Base-by-base conservation (phyloP, 2,797 vertebrate species). In the Myoxocephalus aenaeus region DNA sequence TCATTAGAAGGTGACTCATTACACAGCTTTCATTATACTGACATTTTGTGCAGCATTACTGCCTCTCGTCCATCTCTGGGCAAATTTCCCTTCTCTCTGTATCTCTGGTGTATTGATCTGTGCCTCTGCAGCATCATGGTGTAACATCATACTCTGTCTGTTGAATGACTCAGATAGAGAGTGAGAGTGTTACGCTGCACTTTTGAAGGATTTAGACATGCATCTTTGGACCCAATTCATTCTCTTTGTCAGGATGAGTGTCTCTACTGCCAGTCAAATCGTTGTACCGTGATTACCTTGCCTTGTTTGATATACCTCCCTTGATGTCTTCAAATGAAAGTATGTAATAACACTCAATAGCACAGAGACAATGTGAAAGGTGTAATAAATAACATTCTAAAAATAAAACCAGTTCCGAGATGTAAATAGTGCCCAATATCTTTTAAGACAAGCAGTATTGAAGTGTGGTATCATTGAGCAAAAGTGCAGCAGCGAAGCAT, bases 41-140 rank as follows among this genome's bases (percentile, higher is more conserved):
- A 73, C 76, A 75, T 80, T 81, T 50, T 73, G 79, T 25, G 0
- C 75, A 27, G 48, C 70, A 44, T 64, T 69, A 72, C 68, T n/a
- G 53, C 64, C 57, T 78, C 32, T 70, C 29, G 29, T 81, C 72
- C 42, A 64, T 79, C 56, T 73, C 56, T n/a, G 59, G 18, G 57
- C 61, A 46, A 29, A 75, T 75, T 73, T 64, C 66, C 66, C 59
- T 58, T 79, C 44, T 57, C 62, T 65, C 59, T 73, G 66, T 25
- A 46, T 32, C 70, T 74, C 57, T 65, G 71, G 14, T 64, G 7
- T 80, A 84, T 89, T 76, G 70, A 81, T 86, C 69, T 74, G 75
- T 36, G 22, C 56, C 29, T 61, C 70, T 70, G 70, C 57, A 65
- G 72, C 61, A 56, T 83, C 72, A 46, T 65, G 64, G 27, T 75